Base-by-base conservation (phyloP, 2,888 invertebrate species). In the Melolontha melolontha region DNA sequence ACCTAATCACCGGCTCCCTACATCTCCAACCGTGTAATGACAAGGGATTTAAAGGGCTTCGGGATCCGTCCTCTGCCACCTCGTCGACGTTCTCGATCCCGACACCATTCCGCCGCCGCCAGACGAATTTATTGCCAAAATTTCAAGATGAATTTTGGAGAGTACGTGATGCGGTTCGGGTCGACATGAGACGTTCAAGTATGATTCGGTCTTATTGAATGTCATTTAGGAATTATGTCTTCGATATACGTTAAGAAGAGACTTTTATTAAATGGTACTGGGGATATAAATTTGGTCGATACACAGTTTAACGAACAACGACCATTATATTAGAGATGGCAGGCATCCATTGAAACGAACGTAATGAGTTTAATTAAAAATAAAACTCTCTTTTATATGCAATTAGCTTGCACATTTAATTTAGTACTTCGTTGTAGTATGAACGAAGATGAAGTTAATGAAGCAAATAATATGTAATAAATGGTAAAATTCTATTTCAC, bases 101-200 rank as follows among this genome's bases (percentile, higher is more conserved):
- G 40, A 54, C 14, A 17, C 17, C 40, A 39, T 54, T 54, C 8
- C 54, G 17, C 54, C 40, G 39, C 39, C 54, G 39, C 54, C 40
- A 54, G 54, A 54, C 40, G 54, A 54, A 54, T 54, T 54, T 54
- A 54, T 54, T 54, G 54, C 54, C 54, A 54, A 54, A 54, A 54
- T 54, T 54, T 54, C 54, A 40, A 40, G 54, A 54, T 40, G 54
- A 40, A 54, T 54, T 16, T 54, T 39, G 40, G 40, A 14, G 40
- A 39, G 40, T 54, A 54, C 54, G 54, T 54, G 54, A 54, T 40
- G 54, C 40, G 54, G 54, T 54, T 29, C 40, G 17, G 40, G 40
- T 54, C 39, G 40, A 54, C 54, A 11, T 40, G 41, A 40, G 40
- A 40, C 40, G 17, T n/a, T 41, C 34, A 39, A 54, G 40, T 16